phyloP scores from a whole-genome alignment of 2,113 vertebrate species.

The Sigmodon hispidus region DNA sequence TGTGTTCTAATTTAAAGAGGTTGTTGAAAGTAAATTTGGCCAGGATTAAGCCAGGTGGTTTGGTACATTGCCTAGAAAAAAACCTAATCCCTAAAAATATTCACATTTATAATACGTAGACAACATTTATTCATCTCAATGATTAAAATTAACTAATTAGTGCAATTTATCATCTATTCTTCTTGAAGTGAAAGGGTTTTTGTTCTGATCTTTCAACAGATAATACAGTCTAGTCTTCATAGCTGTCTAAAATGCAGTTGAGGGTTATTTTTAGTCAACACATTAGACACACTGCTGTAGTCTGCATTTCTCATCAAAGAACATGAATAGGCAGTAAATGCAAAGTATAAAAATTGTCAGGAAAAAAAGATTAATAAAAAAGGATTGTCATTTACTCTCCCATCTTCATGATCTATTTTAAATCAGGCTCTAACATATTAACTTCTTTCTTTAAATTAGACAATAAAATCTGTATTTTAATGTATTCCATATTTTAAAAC shows the following conservation, averaged over 20 bases:
- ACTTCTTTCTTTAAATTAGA: slow-evolving; percentile 16
- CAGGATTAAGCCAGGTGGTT: slow-evolving; percentile 65
- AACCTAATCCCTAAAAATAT: slow-evolving; percentile 66
- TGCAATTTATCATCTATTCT: slow-evolving; percentile 79
- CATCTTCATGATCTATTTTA: slow-evolving; percentile 45
- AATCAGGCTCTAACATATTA: slow-evolving; percentile 21
- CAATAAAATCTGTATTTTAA: not conserved
- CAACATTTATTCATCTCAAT: slow-evolving; percentile 57
- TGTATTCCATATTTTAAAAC: not conserved
- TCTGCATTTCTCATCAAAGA: slow-evolving; percentile 77
- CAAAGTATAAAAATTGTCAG: slow-evolving; percentile 63
- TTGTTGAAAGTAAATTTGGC: slow-evolving; percentile 67
- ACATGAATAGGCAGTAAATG: slow-evolving; percentile 77
- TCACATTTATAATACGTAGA: slow-evolving; percentile 66
- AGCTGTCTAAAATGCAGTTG: slow-evolving; percentile 74
- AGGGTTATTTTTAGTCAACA: slow-evolving; percentile 78
- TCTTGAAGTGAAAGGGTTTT: slow-evolving; percentile 73
- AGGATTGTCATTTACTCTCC: slow-evolving; percentile 67
- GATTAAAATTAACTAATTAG: slow-evolving; percentile 79
- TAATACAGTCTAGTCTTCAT: slow-evolving; percentile 77
- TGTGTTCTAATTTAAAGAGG: slow-evolving; percentile 44
- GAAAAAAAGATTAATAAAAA: slow-evolving; percentile 70
- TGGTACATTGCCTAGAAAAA: slow-evolving; percentile 62
- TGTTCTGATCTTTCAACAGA: slow-evolving; percentile 77
- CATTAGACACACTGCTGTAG: slow-evolving; percentile 74